Conservation (phyloP, 1,140 invertebrate species). For the Drosophila sechellia region DNA sequence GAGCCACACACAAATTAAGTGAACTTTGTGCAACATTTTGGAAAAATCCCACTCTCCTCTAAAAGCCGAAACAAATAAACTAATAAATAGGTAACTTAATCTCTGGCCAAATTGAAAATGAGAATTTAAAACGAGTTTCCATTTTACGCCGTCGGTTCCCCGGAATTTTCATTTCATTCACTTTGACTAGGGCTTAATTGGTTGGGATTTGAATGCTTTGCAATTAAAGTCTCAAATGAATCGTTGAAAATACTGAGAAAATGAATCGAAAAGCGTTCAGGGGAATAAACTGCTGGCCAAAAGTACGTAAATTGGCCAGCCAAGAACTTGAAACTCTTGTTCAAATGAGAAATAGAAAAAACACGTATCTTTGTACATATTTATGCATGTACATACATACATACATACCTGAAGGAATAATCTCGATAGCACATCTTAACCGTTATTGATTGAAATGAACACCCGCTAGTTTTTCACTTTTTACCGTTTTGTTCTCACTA, state of each 20-base stretch:
- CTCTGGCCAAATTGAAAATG: conserved; percentile 33
- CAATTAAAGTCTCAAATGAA: conserved; percentile 36
- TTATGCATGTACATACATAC: too few relatives aligned
- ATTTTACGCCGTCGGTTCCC: conserved; percentile 16
- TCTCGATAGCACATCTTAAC: too few relatives aligned
- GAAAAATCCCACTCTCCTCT: conserved; percentile 17
- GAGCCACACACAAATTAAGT: conserved; percentile 37
- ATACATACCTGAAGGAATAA: too few relatives aligned
- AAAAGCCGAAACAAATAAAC: conserved; percentile 24
- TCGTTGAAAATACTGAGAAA: conserved; percentile 25
- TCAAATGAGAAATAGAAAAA: not conserved
- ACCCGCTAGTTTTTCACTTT: not conserved
- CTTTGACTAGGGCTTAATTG: conserved; percentile 37
- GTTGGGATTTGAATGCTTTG: conserved; percentile 14
- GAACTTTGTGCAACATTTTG: conserved; percentile 35
- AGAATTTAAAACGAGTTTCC: conserved; percentile 41
- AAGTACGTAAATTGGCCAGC: not conserved
- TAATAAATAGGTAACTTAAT: conserved; percentile 42
- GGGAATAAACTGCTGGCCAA: conserved; percentile 2
- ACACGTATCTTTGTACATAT: too few relatives aligned
- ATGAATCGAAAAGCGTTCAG: not conserved
- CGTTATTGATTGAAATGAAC: not conserved
- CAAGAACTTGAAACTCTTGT: too few relatives aligned
- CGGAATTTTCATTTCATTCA: conserved; percentile 36
- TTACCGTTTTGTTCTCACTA: not conserved